Evolutionary conservation across 2,888 invertebrate genomes (phyloP).

Genomic region (Byasa hedistus): DNA sequence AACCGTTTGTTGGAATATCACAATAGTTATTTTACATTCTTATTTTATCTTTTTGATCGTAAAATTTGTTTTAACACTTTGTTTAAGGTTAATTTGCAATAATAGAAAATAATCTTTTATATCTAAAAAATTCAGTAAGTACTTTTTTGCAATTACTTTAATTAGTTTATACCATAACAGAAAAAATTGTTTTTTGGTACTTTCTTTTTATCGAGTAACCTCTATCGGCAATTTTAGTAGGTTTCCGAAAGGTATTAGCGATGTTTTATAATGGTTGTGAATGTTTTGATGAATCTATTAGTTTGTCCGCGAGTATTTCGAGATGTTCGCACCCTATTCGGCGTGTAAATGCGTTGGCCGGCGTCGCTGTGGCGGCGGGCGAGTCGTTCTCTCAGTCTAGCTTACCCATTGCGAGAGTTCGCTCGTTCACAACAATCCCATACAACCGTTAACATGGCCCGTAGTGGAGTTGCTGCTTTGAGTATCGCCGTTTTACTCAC

Average conservation of each 20-base stretch:
- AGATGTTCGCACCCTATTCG: constrained; percentile 43
- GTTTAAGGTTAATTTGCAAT: no score
- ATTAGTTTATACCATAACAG: no score
- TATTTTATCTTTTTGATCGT: no score
- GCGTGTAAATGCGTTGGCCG: constrained; percentile 60
- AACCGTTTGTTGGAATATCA: no score
- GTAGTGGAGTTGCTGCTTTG: constrained; percentile 52
- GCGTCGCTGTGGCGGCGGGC: constrained; percentile 60
- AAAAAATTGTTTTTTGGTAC: no score
- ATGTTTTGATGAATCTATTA: background rate
- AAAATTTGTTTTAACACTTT: no score
- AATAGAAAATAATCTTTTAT: no score
- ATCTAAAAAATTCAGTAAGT: no score
- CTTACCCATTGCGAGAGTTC: constrained; percentile 47
- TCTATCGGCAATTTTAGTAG: no score
- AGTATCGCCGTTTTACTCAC: constrained; percentile 62
- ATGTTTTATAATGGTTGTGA: background rate
- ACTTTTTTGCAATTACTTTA: no score
- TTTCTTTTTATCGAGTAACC: no score
- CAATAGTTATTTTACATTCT: no score
- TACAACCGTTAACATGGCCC: constrained; percentile 53
- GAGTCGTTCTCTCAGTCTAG: constrained; percentile 53
- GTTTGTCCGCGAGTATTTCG: constrained; percentile 9
- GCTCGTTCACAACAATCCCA: constrained; percentile 42
- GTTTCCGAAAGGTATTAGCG: background rate